Evolutionary conservation across 1,140 invertebrate species (phyloP), one percentile per base, ranked within the genome.

Genomic region (Euwallacea similis): DNA sequence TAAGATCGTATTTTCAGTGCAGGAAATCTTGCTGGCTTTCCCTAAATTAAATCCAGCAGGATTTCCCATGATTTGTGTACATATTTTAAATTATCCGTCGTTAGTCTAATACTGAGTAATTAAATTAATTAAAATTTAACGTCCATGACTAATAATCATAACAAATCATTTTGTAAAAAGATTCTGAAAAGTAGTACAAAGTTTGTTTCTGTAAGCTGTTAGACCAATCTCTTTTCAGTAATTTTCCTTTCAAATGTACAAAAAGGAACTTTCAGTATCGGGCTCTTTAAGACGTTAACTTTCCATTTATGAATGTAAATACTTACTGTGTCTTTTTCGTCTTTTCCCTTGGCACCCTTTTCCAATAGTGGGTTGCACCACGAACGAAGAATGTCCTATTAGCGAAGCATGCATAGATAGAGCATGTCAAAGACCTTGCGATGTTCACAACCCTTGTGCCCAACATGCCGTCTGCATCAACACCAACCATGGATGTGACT

Each of bases 401-500:
- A 90, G 89, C 15, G 89, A 94, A 83, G 91, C 90, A 77, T 95
- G 93, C 85, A 88, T 94, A 79, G 88, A 89, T 81, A 85, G 87
- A 77, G 87, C 87, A 81, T 95, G 93, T 81, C 89, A 90, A 82
- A 88, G 89, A 81, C 94, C 93, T 16, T 96, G 94, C 82, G 88
- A 88, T 75, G 85, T 91, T 66, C 88, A 89, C 76, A 91, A 93
- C 81, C 92, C 91, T 10, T 97, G 94, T 80, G 91, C 89, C 73
- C 85, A 86, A 72, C 90, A 95, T 81, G 93, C 94, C 46, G 85
- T 93, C 68, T 97, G 94, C 84, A 88, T 94, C 79, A 94, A 95
- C 76, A 90, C 89, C n/a, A 93, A 94, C 75, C 94, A 96, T 78
- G 89, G 88, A 69, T 89, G 91, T 2, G 91, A 94, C 71, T 96